These are phyloP conservation scores for Corythucha ciliata DNA, from an alignment of 2,888 invertebrate genomes.

Conservation along the genomic window DNA sequence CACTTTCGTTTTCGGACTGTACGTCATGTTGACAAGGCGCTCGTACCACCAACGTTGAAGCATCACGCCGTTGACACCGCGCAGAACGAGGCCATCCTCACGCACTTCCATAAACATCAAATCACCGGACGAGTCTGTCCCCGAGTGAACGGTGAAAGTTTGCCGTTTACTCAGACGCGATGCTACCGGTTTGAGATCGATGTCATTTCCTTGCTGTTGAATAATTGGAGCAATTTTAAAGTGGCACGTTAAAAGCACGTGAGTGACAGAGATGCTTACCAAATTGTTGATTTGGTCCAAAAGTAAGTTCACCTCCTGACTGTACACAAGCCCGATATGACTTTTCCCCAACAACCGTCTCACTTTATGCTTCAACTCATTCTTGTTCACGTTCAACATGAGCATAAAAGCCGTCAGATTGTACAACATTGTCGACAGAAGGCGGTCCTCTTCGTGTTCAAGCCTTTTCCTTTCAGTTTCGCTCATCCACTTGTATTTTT, in stretches of 20 bases:
- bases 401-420: conserved; percentile 94
- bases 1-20: conserved; percentile 89
- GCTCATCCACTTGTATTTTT: conserved; percentile 85
- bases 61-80: conserved; percentile 68
- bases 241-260: too few species aligned
- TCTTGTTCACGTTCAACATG: conserved; percentile 77
- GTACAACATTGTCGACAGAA: conserved; percentile 89
- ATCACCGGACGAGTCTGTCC: conserved; percentile 83
- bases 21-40: conserved; percentile 97
- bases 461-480: conserved; percentile 87
- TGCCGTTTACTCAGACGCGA: conserved; percentile 93
- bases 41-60: conserved; percentile 99
- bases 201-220: conserved; percentile 88
- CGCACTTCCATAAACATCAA: conserved; percentile 87
- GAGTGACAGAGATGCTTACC: conserved; percentile 47
- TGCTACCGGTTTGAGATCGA: conserved; percentile 89
- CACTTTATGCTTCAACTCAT: conserved; percentile 75
- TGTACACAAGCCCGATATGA: conserved; percentile 94
- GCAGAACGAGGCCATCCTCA: conserved; percentile 78
- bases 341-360: conserved; percentile 92
- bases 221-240: conserved; percentile 15
- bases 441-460: conserved; percentile 94
- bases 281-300: conserved; percentile 89
- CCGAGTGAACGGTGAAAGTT: conserved; percentile 95
- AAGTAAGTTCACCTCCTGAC: conserved; percentile 93